Base-by-base conservation (phyloP, 2,888 invertebrate genomes). In the Patella caerulea region DNA sequence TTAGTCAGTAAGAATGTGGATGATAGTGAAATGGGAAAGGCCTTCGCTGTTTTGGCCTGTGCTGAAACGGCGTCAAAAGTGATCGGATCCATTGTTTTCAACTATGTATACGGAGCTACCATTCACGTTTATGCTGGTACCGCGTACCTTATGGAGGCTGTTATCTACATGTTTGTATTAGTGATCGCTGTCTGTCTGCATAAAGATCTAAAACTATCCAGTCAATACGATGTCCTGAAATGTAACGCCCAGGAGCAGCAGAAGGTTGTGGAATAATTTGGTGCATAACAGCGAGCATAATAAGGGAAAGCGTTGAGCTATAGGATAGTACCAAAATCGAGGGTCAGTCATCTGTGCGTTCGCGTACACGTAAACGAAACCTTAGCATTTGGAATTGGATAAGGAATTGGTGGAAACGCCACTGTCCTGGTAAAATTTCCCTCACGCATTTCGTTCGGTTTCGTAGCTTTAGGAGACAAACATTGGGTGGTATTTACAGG, bases 21-120 rank as follows among this genome's bases (percentile, higher is more conserved):
- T 34, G 71, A 71, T 52, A n/a, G 24, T 17, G 71, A 71, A 9
- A 34, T 71, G 19, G 71, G 45, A 9, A 71, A 34, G 34, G 71
- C 71, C 17, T 71, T 71, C 29, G 15, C 71, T 12, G 71, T 71
- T 34, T 34, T 71, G 9, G 45, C 71, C 15, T 45, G 71, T 52
- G 71, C 45, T 17, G 71, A 71, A n/a, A 34, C 71, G 9, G 34
- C 52, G 7, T 71, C 71, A n/a, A 71, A 71, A 52, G 15, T 11
- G 19, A 29, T 71, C 3, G 71, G 71, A 2, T 45, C 45, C 7
- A 15, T 71, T 17, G 29, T 71, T 17, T 71, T 71, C 34, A 88
- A 87, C 5, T 86, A 83, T 73, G 75, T 91, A 56, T 91, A 91
- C 82, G 84, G 87, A n/a, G 86, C 86, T 15, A 90, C 91, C 0